Evolutionary conservation across 2,797 vertebrate species (phyloP), one percentile per base, ranked within the genome.

Genomic region (Sebastes alutus): DNA sequence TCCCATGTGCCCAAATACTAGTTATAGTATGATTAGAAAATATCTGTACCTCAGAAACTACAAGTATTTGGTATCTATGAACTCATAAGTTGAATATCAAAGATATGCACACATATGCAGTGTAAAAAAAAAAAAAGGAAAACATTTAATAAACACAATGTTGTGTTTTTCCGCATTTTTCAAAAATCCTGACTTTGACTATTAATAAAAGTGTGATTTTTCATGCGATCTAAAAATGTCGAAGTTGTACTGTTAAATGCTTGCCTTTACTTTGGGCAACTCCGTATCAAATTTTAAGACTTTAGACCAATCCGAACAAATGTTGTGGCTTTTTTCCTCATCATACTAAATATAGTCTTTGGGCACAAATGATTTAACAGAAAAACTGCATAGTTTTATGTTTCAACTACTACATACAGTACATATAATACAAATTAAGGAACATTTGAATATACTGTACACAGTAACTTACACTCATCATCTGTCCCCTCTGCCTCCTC

Each of bases 401-500:
- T 46, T 46, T 46, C 0, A 55, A 23, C 14, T n/a, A 32, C 33
- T 20, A 35, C 9, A 14, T 22, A 8, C 20, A 55, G 13, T 8
- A 55, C 49, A 72, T n/a, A 59, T n/a, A 33, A 60, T 29, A 29
- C 14, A 59, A 13, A 56, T 56, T 20, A 52, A 52, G 18, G 46
- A 63, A 32, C 29, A 54, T 68, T 38, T 65, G n/a, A 56, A 72
- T 49, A 72, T 16, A 54, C 12, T 75, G 10, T 3, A 25, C 7
- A 22, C 16, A 3, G 63, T 33, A 71, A 94, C 97, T 85, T 85
- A 99, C 98, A 93, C 35, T 99, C 98, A 71, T 99, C 98, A 0
- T 99, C 98, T 0, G 96, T 95, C 72, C 95, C 96, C 91, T 99
- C 98, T 0, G 96, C 94, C 52, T 99, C 98, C 92, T 99, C 98